phyloP scores from a whole-genome alignment of 2,113 vertebrate genomes.

The Oreamnos americanus region DNA sequence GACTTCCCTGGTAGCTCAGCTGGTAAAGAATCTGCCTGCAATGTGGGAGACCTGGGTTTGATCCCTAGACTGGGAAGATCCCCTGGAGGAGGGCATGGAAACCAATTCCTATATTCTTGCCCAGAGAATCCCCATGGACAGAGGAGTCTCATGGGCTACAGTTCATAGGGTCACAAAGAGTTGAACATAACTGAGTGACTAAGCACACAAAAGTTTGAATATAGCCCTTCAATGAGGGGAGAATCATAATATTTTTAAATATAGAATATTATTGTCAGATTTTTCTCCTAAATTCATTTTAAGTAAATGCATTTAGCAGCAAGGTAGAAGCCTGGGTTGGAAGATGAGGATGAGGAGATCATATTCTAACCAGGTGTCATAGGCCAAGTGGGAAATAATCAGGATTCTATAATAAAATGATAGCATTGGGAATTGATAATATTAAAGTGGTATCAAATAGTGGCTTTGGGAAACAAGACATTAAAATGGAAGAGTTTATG shows the following conservation, averaged over 20 bases:
- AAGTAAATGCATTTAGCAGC: neutral
- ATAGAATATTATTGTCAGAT: neutral
- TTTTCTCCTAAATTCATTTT: neutral
- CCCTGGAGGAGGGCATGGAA: neutral
- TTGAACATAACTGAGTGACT: neutral
- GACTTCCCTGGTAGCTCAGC: neutral
- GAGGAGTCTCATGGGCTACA: neutral
- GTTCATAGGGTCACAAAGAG: neutral
- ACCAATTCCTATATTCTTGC: neutral
- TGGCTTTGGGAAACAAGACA: neutral
- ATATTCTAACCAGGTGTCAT: neutral
- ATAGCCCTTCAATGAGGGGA: neutral
- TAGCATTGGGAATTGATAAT: neutral
- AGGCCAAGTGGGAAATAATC: neutral
- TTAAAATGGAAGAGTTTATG: neutral
- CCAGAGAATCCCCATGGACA: neutral
- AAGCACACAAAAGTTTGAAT: neutral
- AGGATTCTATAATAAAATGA: neutral
- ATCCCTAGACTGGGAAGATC: neutral
- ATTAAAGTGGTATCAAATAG: neutral
- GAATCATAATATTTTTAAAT: neutral
- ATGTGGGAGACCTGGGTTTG: neutral
- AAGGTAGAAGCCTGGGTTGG: neutral
- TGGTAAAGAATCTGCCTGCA: neutral
- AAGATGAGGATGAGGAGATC: neutral